Base-by-base conservation (phyloP, 2,888 invertebrate genomes). In the Hirtodrosophila trivittata region DNA sequence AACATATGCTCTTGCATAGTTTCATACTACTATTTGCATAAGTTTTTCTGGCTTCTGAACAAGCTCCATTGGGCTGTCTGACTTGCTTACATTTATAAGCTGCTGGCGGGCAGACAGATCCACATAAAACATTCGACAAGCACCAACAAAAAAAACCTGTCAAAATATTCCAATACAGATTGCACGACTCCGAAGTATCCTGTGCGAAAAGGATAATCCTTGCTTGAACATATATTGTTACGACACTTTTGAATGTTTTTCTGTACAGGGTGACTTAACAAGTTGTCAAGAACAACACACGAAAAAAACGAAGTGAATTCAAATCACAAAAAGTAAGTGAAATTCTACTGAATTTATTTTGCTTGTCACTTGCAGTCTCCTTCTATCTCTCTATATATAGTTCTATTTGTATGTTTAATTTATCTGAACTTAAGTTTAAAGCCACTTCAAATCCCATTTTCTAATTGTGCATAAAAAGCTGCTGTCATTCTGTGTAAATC, bases 31-130 rank as follows among this genome's bases (percentile, higher is more conserved):
- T 5, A 28, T 33, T 70, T 77, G 66, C 77, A 67, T 75, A 41
- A 52, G 50, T 62, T 55, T 9, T 26, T 4, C 26, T n/a, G 12
- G 35, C 37, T 25, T n/a, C 38, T 13, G 4, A 8, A 18, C 21
- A 49, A 28, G 32, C 39, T 32, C 28, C 39, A 46, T 51, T 33
- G 35, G 18, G 14, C 45, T 45, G 56, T 30, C 41, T 33, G 54
- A n/a, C 57, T 46, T 67, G 70, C 73, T 83, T 75, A 70, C 62
- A 49, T 83, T 65, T 60, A 63, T 56, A 66, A 59, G 46, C 49
- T 55, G 54, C 55, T 47, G 54, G 7, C 32, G 21, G 69, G 28
- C 51, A 51, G 46, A 55, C 47, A 73, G 38, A 25, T 52, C 5
- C 41, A 43, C 43, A 62, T 46, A 66, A 47, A 56, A 64, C 14